A percentile compares a stretch with the other conserved stretches of the same genome.
phyloP scores from a whole-genome alignment of 1,140 invertebrate genomes.

The Aphaenogaster rudis region DNA sequence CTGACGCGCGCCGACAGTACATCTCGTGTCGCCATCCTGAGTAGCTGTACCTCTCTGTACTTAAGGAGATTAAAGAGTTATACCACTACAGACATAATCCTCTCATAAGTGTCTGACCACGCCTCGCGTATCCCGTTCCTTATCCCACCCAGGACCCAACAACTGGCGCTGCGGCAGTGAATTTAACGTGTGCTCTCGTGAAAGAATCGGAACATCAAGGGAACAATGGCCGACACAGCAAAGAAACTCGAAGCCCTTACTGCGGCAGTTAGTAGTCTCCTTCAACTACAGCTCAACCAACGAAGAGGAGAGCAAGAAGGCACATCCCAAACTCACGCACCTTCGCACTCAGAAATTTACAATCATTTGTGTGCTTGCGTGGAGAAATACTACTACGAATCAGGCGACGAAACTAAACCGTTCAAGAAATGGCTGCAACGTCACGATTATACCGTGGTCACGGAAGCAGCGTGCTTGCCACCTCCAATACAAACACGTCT shows the following conservation, averaged over 20 bases:
- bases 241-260: not conserved
- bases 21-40: too few relatives aligned
- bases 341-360: not conserved
- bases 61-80: too few relatives aligned
- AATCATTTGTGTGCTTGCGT: not conserved
- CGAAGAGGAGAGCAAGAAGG: not conserved
- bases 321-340: not conserved
- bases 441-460: not conserved
- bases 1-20: too few relatives aligned
- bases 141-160: too few relatives aligned
- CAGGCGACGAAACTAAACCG: not conserved
- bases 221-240: not conserved
- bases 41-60: too few relatives aligned
- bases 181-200: too few relatives aligned
- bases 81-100: too few relatives aligned
- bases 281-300: not conserved
- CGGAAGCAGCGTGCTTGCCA: not conserved
- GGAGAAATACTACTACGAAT: not conserved
- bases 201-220: too few relatives aligned
- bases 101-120: too few relatives aligned
- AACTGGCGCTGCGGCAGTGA: too few relatives aligned
- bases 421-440: constrained; percentile 11
- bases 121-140: too few relatives aligned
- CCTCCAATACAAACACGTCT: constrained; percentile 1
- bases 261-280: not conserved